A percentile compares a stretch with the other conserved stretches of the same genome.
Evolutionary conservation across 2,888 invertebrate species (phyloP).

Genomic region (Athalia cordata): DNA sequence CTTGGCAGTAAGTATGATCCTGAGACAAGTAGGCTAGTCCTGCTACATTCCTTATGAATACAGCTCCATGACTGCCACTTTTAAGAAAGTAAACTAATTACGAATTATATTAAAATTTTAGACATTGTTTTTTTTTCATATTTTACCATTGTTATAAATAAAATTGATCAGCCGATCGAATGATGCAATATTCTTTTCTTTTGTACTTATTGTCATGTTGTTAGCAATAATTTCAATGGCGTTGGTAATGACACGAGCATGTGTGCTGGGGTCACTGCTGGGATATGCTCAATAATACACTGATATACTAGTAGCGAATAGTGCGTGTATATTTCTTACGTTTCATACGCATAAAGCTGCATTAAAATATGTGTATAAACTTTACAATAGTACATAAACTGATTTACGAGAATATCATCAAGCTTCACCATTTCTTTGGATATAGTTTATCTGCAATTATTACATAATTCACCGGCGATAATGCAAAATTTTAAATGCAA

Average conservation of each 20-base stretch:
- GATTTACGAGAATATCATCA: conserved; percentile 14
- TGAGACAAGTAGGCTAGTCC: neutral
- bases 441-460: neutral
- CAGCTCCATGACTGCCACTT: neutral
- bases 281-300: no score
- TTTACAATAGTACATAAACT: neutral
- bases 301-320: neutral
- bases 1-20: neutral
- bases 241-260: no score
- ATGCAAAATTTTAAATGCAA: conserved; percentile 3
- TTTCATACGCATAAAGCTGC: conserved; percentile 12
- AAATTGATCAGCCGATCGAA: conserved; percentile 1
- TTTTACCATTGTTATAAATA: conserved; percentile 26
- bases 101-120: neutral
- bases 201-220: no score
- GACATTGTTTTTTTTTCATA: conserved; percentile 10
- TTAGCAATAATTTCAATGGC: no score
- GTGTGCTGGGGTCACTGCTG: no score
- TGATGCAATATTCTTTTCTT: neutral
- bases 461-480: neutral
- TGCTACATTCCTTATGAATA: neutral
- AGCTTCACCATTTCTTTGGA: neutral
- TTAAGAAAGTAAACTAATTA: neutral
- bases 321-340: neutral
- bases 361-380: conserved; percentile 29